Conservation (phyloP, 2,888 invertebrate genomes). For the Volucella zonaria region DNA sequence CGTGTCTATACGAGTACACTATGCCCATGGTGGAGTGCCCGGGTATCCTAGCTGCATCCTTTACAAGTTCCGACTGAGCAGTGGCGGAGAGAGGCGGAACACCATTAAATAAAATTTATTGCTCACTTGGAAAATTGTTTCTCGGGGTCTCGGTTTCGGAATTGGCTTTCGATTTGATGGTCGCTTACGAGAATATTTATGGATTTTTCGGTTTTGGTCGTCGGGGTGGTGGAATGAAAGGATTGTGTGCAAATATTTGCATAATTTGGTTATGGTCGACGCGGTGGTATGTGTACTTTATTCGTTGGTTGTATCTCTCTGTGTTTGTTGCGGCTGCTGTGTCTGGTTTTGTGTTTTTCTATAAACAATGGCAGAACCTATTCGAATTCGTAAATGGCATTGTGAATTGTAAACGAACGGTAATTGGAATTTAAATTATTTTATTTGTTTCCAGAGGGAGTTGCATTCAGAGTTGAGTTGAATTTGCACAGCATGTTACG, state of each 20-base stretch:
- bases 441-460: conserved; percentile 30
- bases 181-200: conserved; percentile 53
- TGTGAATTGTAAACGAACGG: conserved; percentile 42
- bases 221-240: neutral
- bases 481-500: too few relatives aligned
- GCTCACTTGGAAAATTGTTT: conserved; percentile 72
- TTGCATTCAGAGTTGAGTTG: too few relatives aligned
- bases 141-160: conserved; percentile 59
- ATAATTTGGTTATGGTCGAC: conserved; percentile 31
- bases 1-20: conserved; percentile 27
- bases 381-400: conserved; percentile 26
- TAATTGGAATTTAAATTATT: conserved; percentile 65
- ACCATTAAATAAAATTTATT: conserved; percentile 71
- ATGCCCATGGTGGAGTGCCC: neutral
- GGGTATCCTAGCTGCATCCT: too few relatives aligned
- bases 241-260: conserved; percentile 48
- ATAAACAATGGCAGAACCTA: conserved; percentile 38
- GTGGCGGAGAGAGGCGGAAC: conserved; percentile 21
- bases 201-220: conserved; percentile 39
- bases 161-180: conserved; percentile 67
- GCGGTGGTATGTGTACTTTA: conserved; percentile 15
- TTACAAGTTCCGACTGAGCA: too few relatives aligned
- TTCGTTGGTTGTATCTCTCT: neutral
- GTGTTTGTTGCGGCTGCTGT: neutral
- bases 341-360: conserved; percentile 14